Base-by-base conservation (phyloP, 2,888 invertebrate species). In the Cryptus armator region DNA sequence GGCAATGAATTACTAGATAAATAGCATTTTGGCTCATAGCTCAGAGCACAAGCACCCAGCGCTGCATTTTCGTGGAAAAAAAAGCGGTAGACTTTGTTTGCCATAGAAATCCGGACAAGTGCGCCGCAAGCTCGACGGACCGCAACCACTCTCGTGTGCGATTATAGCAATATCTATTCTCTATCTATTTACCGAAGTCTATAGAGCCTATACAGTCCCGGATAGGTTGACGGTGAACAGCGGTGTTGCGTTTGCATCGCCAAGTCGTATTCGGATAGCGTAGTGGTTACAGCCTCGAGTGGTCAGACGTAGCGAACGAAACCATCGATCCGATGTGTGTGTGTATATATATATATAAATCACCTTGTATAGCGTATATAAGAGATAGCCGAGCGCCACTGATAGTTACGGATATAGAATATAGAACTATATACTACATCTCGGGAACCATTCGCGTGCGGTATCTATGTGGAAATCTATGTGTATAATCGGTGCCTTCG, bases 381-480 rank as follows among this genome's bases (percentile, higher is more conserved):
- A n/a, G 51, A 51, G n/a, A 46, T 48, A 62, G 32, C 32, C 48
- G 19, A 75, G 64, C 46, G 64, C 64, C 74, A 64, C 74, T 19
- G 62, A 75, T 75, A 48, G 74, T 48, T 64, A 16, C 32, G 64
- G 74, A 64, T 44, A 72, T 48, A 64, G 32, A 48, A 64, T 44
- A 72, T 48, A 64, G 32, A 48, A 64, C 48, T 62, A 16, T 75
- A 48, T 75, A 48, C 48, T 64, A 32, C 48, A 48, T 37, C 59
- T 48, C 64, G 74, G 7, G 62, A 46, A 64, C 64, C 29, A 62
- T 19, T 78, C 72, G 77, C 72, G 83, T 76, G 84, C 53, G 48
- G 81, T 84, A 84, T 84, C 84, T 68, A 72, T 72, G 84, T 77
- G 67, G 62, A 72, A 62, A 77, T 81, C 66, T 64, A 76, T 72